Base-by-base conservation (phyloP, 2,113 vertebrate genomes). In the Peromyscus leucopus region DNA sequence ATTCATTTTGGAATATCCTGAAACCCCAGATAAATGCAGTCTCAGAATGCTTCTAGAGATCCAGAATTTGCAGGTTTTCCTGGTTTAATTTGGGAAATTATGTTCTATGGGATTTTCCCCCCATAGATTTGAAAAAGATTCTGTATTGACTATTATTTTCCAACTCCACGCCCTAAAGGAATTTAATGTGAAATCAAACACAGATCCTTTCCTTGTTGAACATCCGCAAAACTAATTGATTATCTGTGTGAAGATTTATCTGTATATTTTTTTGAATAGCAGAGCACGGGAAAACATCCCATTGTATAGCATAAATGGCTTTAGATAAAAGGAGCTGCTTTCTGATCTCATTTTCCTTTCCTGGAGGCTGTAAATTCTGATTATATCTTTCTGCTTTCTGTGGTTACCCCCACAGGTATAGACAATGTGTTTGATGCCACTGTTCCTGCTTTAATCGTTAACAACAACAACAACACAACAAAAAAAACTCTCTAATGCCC, bases 251-350 rank as follows among this genome's bases (percentile, higher is more conserved):
- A 39, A 36, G 51, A 89, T 55, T 94, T 88, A 89, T 46, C 26
- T 79, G 7, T 75, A 85, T 55, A 42, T 91, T 96, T 86, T 84
- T 84, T 26, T 24, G 17, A 75, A 96, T 59, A 82, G 48, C n/a
- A 42, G 36, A 21, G 7, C n/a, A 59, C 51, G 26, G 79, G 22
- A 90, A 86, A 93, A 93, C 57, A 65, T 42, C 39, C 6, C 13
- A 36, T 71, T 74, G 8, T 8, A 13, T 1, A 80, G 26, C 57
- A 84, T 59, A 74, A 80, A 39, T 83, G 6, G 24, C 9, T 96
- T 92, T 87, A 76, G 63, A 82, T 92, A 57, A 93, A 71, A 93
- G 42, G 9, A 51, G 89, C 5, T 85, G 65, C 7, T n/a, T 69
- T 21, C 57, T 92, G 24, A 72, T 92, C 72, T 89, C 17, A 55